Percentiles rank a stretch among this genome's conserved stretches.
Evolutionary conservation across 2,797 vertebrate genomes (phyloP).

Genomic region (Gobio occitaniae): DNA sequence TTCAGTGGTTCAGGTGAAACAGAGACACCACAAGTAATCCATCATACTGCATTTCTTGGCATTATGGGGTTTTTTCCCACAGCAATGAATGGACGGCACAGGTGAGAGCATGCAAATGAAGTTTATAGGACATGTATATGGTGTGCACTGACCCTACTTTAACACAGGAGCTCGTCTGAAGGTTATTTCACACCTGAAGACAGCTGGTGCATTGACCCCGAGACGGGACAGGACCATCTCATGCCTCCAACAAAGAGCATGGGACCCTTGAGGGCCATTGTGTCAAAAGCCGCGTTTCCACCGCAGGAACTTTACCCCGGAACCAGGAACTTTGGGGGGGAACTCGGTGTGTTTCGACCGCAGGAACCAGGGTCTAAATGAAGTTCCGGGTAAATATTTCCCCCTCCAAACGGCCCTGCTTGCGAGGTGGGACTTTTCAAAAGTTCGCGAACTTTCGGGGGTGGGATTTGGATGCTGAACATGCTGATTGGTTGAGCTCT

Average conservation of each 20-base stretch:
- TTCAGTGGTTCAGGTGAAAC: conserved; percentile 7
- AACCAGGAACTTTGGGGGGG: too few species aligned
- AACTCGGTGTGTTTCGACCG: too few species aligned
- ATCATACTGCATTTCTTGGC: background rate
- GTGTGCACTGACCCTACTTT: background rate
- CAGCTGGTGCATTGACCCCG: background rate
- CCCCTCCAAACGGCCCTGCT: too few species aligned
- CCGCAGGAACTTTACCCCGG: too few species aligned
- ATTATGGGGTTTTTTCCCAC: background rate
- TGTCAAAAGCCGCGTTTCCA: too few species aligned
- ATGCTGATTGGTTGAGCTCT: too few species aligned
- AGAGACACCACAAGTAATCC: background rate
- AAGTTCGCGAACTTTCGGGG: too few species aligned
- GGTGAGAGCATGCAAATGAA: conserved; percentile 16
- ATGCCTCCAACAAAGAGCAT: background rate
- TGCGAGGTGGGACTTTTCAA: too few species aligned
- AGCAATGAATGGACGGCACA: conserved; percentile 5
- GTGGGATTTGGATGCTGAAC: too few species aligned
- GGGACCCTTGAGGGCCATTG: background rate
- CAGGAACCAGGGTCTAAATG: too few species aligned
- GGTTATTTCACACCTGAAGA: background rate
- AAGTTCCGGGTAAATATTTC: too few species aligned
- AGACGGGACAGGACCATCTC: background rate
- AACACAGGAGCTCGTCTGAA: background rate
- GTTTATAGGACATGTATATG: background rate